Base-by-base conservation (phyloP, 2,113 vertebrate genomes). In the Fregetta grallaria region DNA sequence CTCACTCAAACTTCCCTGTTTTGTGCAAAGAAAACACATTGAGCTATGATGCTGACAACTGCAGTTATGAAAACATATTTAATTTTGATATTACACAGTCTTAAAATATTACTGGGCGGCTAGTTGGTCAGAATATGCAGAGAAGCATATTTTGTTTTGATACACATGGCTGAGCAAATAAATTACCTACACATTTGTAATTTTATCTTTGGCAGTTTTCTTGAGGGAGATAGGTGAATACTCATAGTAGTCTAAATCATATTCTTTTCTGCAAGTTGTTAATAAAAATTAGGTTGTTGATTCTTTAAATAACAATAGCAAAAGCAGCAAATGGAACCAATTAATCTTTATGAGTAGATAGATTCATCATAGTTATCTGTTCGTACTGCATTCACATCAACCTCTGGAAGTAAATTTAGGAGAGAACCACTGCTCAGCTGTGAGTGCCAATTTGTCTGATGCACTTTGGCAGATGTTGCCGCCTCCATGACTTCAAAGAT, bases 221-320 rank as follows among this genome's bases (percentile, higher is more conserved):
- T 88, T 78, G 80, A 80, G 77, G 66, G n/a, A 89, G 66, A 42
- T 81, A 49, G 47, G 53, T 72, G 66, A 92, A 91, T 80, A 16
- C 29, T 68, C 74, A 26, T 42, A 73, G 62, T 76, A 82, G 15
- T 63, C 34, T 86, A 84, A 96, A 95, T 92, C 29, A 74, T 45
- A 89, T 42, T 73, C 6, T 45, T 85, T 91, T 94, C 72, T 86
- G 71, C 36, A 92, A 59, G 82, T 76, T 75, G 95, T 78, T 92
- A 92, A 90, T 68, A 65, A 85, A 95, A 96, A 94, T 97, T 92
- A 96, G 47, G 42, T 96, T 94, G 83, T 93, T 93, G 73, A 72
- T 96, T 95, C 88, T 94, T 97, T 97, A 97, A 97, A 90, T 95
- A 94, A 95, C 66, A 95, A 71, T 92, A 92, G 58, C 62, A 95